Evolutionary conservation across 1,140 invertebrate species (phyloP), one percentile per base, ranked within the genome.

Genomic region (Stratiolaelaps scimitus): DNA sequence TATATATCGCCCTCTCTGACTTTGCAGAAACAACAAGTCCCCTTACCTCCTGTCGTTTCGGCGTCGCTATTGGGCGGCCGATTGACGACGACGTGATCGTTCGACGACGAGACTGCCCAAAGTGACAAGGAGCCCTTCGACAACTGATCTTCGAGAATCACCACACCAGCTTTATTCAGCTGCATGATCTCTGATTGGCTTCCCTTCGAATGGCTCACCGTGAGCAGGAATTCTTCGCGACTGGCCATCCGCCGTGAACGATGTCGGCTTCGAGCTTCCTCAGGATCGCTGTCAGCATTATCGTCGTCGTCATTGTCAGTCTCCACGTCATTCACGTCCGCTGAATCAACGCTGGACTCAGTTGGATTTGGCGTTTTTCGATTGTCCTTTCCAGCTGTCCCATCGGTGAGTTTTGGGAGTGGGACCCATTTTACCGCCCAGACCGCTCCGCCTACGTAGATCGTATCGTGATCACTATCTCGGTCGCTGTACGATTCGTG

Each of bases 341-440:
- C 10, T 40, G 5, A 6, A 40, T 40, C 10, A 10, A 10, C 34
- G 10, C 34, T 40, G 34, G 34, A 4, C 10, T 40, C 34, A 40
- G 4, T 40, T 40, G 10, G 10, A 40, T 10, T 40, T 40, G 34
- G 34, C 10, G 34, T 40, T 4, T 40, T 40, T 10, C 5, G 4
- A 40, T 40, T 40, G 34, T 10, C 10, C 34, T 40, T 40, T 40
- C 34, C 10, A 40, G 34, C 4, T 40, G 4, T 40, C 5, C 4
- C 34, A 10, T 40, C 5, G 34, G 34, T 40, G 5, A 40, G 34
- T 23, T 60, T 26, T 15, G 34, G 34, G 13, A 60, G 26, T 26
- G 53, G 53, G 15, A 60, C 53, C 53, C 53, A 60, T 60, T 60
- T 60, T 26, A 60, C 34, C 15, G 26, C 26, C 53, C 53, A 60